phyloP scores from a whole-genome alignment of 2,888 invertebrate species.

The Dynastes maya region DNA sequence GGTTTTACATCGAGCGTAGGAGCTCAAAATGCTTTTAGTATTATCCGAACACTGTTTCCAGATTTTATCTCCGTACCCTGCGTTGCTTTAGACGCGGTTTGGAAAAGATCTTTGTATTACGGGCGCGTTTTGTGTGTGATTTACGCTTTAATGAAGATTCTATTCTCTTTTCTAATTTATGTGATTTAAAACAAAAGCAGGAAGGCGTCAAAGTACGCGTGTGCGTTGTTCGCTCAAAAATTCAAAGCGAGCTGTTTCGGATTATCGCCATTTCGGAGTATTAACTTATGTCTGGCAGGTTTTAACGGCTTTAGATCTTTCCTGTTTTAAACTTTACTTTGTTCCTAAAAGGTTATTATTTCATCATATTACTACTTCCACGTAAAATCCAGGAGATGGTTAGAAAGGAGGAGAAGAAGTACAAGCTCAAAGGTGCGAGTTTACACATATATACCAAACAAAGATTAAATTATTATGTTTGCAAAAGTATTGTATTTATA shows the following conservation, averaged over 20 bases:
- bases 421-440: no score
- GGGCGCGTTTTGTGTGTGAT: slow-evolving; percentile 24
- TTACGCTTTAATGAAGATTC: slow-evolving; percentile 39
- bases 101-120: slow-evolving; percentile 35
- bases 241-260: neutral
- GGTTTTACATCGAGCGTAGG: no score
- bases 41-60: slow-evolving; percentile 6
- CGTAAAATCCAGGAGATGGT: no score
- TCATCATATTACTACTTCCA: no score
- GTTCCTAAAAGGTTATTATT: no score
- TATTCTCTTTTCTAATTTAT: slow-evolving; percentile 45
- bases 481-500: no score
- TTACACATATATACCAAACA: no score
- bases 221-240: neutral
- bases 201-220: neutral
- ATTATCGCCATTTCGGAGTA: neutral
- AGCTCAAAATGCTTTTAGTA: slow-evolving; percentile 18
- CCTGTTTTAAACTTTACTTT: neutral
- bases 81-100: slow-evolving; percentile 7
- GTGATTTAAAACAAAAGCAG: slow-evolving; percentile 23
- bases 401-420: no score
- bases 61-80: slow-evolving; percentile 26
- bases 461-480: no score
- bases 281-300: neutral
- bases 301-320: slow-evolving; percentile 1